Percentiles rank a stretch among this genome's conserved stretches.
These are phyloP conservation scores for Glossosoma conforme DNA, from an alignment of 1,140 invertebrate genomes.

Conservation along the genomic window DNA sequence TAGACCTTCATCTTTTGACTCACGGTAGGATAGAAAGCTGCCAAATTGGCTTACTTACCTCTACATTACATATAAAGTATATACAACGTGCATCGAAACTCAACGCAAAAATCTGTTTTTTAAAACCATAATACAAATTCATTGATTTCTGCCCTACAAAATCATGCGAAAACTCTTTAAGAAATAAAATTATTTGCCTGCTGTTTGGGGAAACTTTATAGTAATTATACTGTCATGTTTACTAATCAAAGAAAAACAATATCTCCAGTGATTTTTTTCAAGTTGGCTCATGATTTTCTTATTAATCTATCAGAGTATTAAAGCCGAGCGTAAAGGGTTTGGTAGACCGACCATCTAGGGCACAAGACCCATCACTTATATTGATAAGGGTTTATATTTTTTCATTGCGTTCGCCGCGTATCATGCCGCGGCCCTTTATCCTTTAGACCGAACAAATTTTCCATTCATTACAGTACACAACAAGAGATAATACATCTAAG, in stretches of 20 bases:
- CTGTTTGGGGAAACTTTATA: constrained; percentile 6
- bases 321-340: background rate
- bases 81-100: too few species aligned
- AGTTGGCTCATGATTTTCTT: constrained; percentile 8
- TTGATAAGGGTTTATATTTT: constrained; percentile 32
- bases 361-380: constrained; percentile 30
- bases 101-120: too few species aligned
- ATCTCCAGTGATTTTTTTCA: constrained; percentile 1
- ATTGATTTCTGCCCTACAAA: too few species aligned
- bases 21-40: too few species aligned
- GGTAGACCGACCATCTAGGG: constrained; percentile 1
- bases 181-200: too few species aligned
- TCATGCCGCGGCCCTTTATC: constrained; percentile 23
- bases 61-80: too few species aligned
- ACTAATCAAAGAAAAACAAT: background rate
- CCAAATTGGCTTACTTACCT: too few species aligned
- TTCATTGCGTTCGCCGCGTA: constrained; percentile 25
- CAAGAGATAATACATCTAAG: background rate
- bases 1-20: too few species aligned
- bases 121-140: too few species aligned
- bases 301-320: constrained; percentile 7
- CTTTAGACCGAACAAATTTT: constrained; percentile 10
- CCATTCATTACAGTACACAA: constrained; percentile 16
- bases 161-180: too few species aligned
- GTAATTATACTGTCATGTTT: background rate